phyloP scores from a whole-genome alignment of 1,140 invertebrate genomes.

The Hyles vespertilio region DNA sequence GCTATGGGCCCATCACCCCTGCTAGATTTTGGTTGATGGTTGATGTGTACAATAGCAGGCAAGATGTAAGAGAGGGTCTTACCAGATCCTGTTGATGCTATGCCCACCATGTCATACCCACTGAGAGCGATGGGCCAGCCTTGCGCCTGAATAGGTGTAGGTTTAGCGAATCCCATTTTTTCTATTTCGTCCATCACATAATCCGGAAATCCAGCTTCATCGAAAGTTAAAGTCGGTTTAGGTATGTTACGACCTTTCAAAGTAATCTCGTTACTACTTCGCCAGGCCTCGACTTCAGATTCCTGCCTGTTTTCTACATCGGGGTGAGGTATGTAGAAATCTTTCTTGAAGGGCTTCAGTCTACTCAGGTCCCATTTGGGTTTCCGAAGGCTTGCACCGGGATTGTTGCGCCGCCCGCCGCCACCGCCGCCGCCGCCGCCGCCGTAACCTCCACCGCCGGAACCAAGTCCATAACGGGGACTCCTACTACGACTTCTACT shows the following conservation, averaged over 20 bases:
- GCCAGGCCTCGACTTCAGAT: conserved; percentile 85
- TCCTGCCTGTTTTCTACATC: conserved; percentile 82
- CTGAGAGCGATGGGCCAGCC: conserved; percentile 96
- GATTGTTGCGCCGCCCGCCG: conserved; percentile 74
- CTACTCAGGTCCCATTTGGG: conserved; percentile 86
- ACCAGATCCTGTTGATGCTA: conserved; percentile 96
- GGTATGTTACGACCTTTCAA: conserved; percentile 86
- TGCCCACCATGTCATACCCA: conserved; percentile 95
- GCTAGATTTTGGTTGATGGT: conserved; percentile 89
- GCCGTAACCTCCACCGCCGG: conserved; percentile 44
- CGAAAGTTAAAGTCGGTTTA: conserved; percentile 89
- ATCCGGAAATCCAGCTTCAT: conserved; percentile 89
- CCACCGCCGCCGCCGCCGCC: conserved; percentile 68
- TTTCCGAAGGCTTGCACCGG: conserved; percentile 78
- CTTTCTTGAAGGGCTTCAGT: conserved; percentile 93
- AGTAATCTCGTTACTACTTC: conserved; percentile 87
- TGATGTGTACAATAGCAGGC: conserved; percentile 94
- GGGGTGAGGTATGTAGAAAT: conserved; percentile 91
- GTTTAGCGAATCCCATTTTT: conserved; percentile 89
- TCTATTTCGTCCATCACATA: conserved; percentile 86
- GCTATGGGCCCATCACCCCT: conserved; percentile 94
- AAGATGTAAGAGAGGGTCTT: conserved; percentile 92
- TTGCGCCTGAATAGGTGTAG: conserved; percentile 93
- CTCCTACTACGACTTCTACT: conserved; percentile 66
- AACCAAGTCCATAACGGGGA: conserved; percentile 57